Evolutionary conservation across 2,888 invertebrate species (phyloP), one percentile per base, ranked within the genome.

Genomic region (Escarpia spicata): DNA sequence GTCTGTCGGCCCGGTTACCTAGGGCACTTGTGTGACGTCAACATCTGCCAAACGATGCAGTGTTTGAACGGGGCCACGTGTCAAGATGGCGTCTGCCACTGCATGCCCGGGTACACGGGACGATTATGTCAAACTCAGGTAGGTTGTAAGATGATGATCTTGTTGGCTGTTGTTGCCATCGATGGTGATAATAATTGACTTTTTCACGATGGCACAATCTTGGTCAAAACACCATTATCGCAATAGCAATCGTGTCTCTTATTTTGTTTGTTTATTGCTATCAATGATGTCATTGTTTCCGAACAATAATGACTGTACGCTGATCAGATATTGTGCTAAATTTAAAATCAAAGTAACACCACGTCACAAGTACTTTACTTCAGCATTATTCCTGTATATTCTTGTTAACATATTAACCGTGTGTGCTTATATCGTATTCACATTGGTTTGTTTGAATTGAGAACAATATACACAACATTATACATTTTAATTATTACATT

Each of bases 31-130:
- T 93, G 75, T 26, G 75, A 75, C 26, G n/a, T 75, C 19, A 75
- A 75, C n/a, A 6, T 75, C 96, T 99, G 99, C 96, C 98, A 98
- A 96, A 98, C 98, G n/a, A 98, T 98, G 96, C 99, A 99, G 0
- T 99, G 99, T 96, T 98, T 98, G 95, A 99, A 99, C 97, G 98
- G 98, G 19, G 75, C 75, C 75, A 75, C 75, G 75, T 75, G 75
- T 75, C 75, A 75, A 75, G 75, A 75, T n/a, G 75, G 75, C 26
- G 75, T 75, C 75, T 75, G 75, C 19, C 75, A 26, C 75, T 75
- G 75, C 75, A 26, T 75, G 75, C 75, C 19, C 19, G 75, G 75
- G 26, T 75, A 75, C 75, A 75, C 19, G 0, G 75, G 75, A 26
- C 26, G 75, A 19, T 26, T 26, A 19, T 75, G 75, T 26, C 26